Evolutionary conservation across 2,113 vertebrate species (phyloP).

Genomic region (Rallus limicola): DNA sequence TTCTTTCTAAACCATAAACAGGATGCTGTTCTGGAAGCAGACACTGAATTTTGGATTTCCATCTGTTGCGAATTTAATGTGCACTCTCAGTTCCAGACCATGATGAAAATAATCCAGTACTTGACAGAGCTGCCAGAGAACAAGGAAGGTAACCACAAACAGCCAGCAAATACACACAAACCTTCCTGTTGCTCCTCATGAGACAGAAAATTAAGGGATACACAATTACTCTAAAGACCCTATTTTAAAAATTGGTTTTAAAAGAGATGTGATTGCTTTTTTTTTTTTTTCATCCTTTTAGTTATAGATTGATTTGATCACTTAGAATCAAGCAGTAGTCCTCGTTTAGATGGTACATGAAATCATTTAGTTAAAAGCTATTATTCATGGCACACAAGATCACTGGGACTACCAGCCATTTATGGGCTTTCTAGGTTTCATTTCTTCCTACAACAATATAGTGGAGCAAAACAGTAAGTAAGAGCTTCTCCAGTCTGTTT

Average conservation of each 20-base stretch:
- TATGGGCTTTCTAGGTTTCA: neutral
- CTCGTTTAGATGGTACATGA: neutral
- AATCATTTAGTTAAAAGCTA: neutral
- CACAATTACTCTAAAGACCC: neutral
- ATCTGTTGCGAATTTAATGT: conserved; percentile 87
- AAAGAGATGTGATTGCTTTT: neutral
- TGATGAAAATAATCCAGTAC: conserved; percentile 87
- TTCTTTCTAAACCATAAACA: conserved; percentile 44
- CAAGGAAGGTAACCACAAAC: conserved; percentile 82
- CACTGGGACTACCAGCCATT: neutral
- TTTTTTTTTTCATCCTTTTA: neutral
- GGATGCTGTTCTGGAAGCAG: conserved; percentile 87
- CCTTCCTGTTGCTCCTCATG: neutral
- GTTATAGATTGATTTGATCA: neutral
- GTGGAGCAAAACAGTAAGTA: neutral
- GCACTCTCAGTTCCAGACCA: conserved; percentile 79
- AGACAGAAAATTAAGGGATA: neutral
- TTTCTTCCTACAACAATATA: neutral
- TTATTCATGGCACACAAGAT: neutral
- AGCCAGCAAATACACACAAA: neutral
- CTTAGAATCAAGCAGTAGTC: neutral
- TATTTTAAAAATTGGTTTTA: neutral
- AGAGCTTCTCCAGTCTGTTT: neutral
- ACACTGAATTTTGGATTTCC: conserved; percentile 92
- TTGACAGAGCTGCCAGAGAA: conserved; percentile 88